phyloP scores from a whole-genome alignment of 2,113 vertebrate genomes.

The Ondatra zibethicus region DNA sequence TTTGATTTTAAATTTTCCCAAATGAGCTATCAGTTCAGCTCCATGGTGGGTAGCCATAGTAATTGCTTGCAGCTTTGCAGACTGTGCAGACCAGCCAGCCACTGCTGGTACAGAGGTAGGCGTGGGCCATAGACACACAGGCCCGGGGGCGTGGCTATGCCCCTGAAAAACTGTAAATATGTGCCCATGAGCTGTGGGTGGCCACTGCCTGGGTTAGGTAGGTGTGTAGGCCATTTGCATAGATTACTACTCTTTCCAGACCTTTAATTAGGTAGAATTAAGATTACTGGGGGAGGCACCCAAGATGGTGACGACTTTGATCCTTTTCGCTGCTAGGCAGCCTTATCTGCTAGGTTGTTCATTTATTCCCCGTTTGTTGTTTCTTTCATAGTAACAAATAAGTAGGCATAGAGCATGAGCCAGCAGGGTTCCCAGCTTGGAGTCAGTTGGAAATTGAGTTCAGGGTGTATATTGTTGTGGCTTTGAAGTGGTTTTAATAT shows the following conservation, averaged over 20 bases:
- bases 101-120: not conserved
- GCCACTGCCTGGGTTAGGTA: not conserved
- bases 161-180: not conserved
- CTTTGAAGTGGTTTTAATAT: constrained; percentile 79
- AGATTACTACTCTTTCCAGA: not conserved
- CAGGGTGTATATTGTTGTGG: constrained; percentile 58
- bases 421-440: constrained; percentile 69
- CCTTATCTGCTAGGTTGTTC: not conserved
- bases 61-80: not conserved
- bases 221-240: not conserved
- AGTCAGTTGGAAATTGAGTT: constrained; percentile 76
- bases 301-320: constrained; percentile 13
- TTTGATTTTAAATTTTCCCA: not conserved
- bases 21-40: not conserved
- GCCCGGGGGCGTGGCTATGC: fast-evolving
- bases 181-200: too few relatives aligned
- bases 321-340: constrained; percentile 28
- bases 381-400: constrained; percentile 64
- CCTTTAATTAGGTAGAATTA: constrained; percentile 47
- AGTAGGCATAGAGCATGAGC: constrained; percentile 49
- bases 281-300: not conserved
- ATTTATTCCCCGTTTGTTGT: not conserved
- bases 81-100: not conserved
- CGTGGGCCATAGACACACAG: fast-evolving
- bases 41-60: not conserved